A percentile compares a stretch with the other conserved stretches of the same genome.
Evolutionary conservation across 2,888 invertebrate genomes (phyloP).

Genomic region (Drosophila putrida): DNA sequence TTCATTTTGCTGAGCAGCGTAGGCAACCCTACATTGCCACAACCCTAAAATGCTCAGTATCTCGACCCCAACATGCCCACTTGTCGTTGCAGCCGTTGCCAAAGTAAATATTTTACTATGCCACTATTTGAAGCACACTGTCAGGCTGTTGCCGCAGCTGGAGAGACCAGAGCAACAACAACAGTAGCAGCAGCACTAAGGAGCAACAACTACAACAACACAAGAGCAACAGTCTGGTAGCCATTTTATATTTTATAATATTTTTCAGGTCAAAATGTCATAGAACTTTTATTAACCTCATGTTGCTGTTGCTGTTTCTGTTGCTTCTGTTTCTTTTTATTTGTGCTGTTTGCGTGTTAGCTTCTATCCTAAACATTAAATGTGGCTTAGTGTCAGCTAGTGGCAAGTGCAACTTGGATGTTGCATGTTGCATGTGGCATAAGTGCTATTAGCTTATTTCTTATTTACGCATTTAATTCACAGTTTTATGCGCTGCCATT

Average conservation of each 20-base stretch:
- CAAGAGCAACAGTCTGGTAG: slow-evolving; percentile 69
- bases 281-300: slow-evolving; percentile 76
- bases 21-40: slow-evolving; percentile 27
- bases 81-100: slow-evolving; percentile 58
- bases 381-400: slow-evolving; percentile 56
- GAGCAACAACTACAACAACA: slow-evolving; percentile 41
- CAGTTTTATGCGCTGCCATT: slow-evolving; percentile 7
- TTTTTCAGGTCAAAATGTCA: slow-evolving; percentile 82
- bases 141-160: slow-evolving; percentile 73
- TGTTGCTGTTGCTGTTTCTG: slow-evolving; percentile 17
- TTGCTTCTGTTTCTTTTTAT: slow-evolving; percentile 13
- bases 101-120: slow-evolving; percentile 79
- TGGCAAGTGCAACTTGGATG: slow-evolving; percentile 41
- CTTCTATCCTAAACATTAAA: slow-evolving; percentile 57
- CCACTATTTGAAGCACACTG: slow-evolving; percentile 79
- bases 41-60: slow-evolving; percentile 12
- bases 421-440: slow-evolving; percentile 26
- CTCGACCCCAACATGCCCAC: slow-evolving; percentile 11
- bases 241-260: slow-evolving; percentile 80
- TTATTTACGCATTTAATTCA: slow-evolving; percentile 37
- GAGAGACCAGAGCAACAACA: slow-evolving; percentile 48
- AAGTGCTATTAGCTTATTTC: slow-evolving; percentile 50
- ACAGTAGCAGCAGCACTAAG: slow-evolving; percentile 25
- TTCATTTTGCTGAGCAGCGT: slow-evolving; percentile 47
- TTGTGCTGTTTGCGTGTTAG: slow-evolving; percentile 20